These are phyloP conservation scores for Thalassophryne amazonica DNA, from an alignment of 2,797 vertebrate species.

Conservation along the genomic window DNA sequence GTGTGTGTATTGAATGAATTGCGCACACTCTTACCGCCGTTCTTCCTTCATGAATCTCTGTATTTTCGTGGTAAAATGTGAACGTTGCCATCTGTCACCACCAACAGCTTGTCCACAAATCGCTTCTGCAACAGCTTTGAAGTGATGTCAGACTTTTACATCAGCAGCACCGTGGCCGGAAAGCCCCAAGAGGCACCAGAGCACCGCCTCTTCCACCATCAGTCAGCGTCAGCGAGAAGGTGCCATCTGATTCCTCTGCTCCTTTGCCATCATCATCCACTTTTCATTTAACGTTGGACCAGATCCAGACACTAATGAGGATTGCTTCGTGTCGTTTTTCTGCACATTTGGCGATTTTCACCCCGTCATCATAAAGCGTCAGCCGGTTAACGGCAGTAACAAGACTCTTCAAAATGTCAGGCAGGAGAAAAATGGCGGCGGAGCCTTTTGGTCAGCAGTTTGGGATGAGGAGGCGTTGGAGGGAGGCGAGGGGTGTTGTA, in stretches of 20 bases:
- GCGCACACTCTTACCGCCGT: too few relatives aligned
- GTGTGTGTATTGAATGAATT: too few relatives aligned
- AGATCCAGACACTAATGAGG: slow-evolving; percentile 50
- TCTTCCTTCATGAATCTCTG: too few relatives aligned
- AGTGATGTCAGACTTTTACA: slow-evolving; percentile 38
- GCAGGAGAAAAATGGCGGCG: slow-evolving; percentile 15
- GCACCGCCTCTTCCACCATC: slow-evolving; percentile 19
- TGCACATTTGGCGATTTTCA: slow-evolving; percentile 19
- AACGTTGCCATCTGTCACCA: slow-evolving; percentile 25
- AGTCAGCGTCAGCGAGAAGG: slow-evolving; percentile 40
- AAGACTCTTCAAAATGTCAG: slow-evolving; percentile 39
- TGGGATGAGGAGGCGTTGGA: neutral
- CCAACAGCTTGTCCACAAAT: slow-evolving; percentile 3
- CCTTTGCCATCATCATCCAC: slow-evolving; percentile 14
- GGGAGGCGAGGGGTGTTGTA: neutral
- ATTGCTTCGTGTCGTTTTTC: slow-evolving; percentile 37
- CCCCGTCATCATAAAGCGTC: slow-evolving; percentile 16
- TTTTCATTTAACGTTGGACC: slow-evolving; percentile 42
- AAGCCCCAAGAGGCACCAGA: slow-evolving; percentile 22
- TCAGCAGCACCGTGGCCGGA: neutral
- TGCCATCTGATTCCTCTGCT: slow-evolving; percentile 40
- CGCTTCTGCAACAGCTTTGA: slow-evolving; percentile 21
- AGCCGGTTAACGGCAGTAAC: slow-evolving; percentile 8
- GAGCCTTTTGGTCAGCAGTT: slow-evolving; percentile 35
- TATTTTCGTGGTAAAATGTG: too few relatives aligned